These are phyloP conservation scores for Liopterus haemorrhoidalis DNA, from an alignment of 2,888 invertebrate species.

Conservation along the genomic window DNA sequence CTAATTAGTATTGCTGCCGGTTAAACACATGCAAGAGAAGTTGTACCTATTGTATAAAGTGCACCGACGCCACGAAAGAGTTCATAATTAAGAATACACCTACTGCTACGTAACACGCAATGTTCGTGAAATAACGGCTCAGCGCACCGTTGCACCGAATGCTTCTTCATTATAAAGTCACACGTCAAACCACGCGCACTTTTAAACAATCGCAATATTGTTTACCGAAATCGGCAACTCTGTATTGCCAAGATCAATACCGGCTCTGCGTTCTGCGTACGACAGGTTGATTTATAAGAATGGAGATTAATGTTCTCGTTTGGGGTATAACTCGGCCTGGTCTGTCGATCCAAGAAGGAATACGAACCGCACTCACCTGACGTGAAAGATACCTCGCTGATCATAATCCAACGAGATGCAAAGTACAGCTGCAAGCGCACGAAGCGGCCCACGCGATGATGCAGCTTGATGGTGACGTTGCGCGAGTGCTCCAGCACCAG, in stretches of 20 bases:
- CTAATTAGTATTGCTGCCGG: conserved; percentile 17
- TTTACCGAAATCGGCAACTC: conserved; percentile 22
- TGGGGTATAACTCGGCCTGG: conserved; percentile 25
- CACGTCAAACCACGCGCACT: conserved; percentile 15
- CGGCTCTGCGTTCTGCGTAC: conserved; percentile 31
- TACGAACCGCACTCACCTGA: conserved; percentile 55
- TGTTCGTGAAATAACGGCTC: too few species aligned
- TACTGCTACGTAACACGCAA: too few species aligned
- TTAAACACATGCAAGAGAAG: conserved; percentile 12
- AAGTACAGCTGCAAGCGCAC: conserved; percentile 73
- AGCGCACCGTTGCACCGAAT: too few species aligned
- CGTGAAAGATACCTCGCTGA: conserved; percentile 78
- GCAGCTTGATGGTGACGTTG: conserved; percentile 73
- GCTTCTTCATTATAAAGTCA: conserved; percentile 19
- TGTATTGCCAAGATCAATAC: conserved; percentile 26
- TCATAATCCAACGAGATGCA: conserved; percentile 75
- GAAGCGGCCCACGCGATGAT: conserved; percentile 68
- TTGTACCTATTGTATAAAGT: not conserved
- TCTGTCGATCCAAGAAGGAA: conserved; percentile 12
- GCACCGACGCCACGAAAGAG: not conserved
- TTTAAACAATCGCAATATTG: conserved; percentile 23
- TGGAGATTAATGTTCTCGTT: conserved; percentile 40
- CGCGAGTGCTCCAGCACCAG: conserved; percentile 69
- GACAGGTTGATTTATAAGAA: conserved; percentile 39
- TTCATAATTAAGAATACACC: not conserved